These are phyloP conservation scores for Oreochromis spilurus DNA, from an alignment of 2,113 vertebrate species.

Conservation along the genomic window DNA sequence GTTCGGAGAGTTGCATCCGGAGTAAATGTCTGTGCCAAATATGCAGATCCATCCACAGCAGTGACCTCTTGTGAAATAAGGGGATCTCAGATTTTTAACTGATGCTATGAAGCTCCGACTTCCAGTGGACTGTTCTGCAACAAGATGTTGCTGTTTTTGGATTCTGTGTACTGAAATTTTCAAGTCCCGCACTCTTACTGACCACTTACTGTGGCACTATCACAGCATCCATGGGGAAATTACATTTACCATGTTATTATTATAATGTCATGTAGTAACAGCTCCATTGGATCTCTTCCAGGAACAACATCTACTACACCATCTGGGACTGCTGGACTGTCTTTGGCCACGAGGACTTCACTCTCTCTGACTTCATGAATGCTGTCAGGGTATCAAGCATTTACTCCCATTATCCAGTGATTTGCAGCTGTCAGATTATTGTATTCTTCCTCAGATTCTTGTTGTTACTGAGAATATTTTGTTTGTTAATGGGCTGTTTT, in stretches of 20 bases:
- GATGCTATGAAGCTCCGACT: background rate
- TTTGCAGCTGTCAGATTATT: background rate
- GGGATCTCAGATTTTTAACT: background rate
- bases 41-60: background rate
- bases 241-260: background rate
- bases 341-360: slow-evolving; percentile 91
- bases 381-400: slow-evolving; percentile 83
- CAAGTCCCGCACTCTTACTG: background rate
- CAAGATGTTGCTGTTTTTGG: background rate
- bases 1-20: background rate
- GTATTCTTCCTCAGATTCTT: background rate
- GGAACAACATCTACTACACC: slow-evolving; percentile 91
- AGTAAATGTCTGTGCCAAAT: background rate
- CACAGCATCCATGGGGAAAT: background rate
- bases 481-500: slow-evolving; percentile 5
- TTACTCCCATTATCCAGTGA: background rate
- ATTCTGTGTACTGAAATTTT: background rate
- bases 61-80: background rate
- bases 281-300: slow-evolving; percentile 49
- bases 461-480: background rate
- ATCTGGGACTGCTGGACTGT: slow-evolving; percentile 98
- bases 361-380: slow-evolving; percentile 92
- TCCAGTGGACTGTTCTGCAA: background rate
- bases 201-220: background rate
- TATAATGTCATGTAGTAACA: background rate